Evolutionary conservation across 2,888 invertebrate genomes (phyloP).

Genomic region (Gymnosoma rotundatum): DNA sequence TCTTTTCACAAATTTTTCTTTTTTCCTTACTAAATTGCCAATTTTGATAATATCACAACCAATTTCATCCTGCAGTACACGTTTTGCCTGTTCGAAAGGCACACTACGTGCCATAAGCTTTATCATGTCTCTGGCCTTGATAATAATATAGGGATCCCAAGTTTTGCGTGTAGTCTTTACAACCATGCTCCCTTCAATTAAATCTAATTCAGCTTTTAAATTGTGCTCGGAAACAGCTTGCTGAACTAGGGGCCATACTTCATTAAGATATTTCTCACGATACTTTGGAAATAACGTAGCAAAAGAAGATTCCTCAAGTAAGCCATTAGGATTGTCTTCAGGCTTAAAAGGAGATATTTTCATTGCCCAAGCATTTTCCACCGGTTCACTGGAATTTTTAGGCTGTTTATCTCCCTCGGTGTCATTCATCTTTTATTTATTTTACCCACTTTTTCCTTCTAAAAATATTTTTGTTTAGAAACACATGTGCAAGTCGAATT

Average conservation of each 20-base stretch:
- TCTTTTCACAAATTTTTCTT: conserved; percentile 97
- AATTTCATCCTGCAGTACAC: conserved; percentile 93
- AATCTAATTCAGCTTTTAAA: conserved; percentile 93
- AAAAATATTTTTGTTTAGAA: not conserved
- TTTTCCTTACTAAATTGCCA: conserved; percentile 93
- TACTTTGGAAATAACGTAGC: conserved; percentile 98
- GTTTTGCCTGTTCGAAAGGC: conserved; percentile 96
- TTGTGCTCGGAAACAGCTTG: conserved; percentile 91
- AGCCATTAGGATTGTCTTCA: conserved; percentile 91
- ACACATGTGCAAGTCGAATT: conserved; percentile 41
- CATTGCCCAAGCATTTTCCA: conserved; percentile 93
- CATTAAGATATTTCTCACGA: conserved; percentile 95
- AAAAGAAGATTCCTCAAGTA: conserved; percentile 97
- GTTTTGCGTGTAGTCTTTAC: conserved; percentile 98
- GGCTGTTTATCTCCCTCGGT: conserved; percentile 73
- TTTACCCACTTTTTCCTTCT: not conserved
- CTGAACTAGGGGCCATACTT: conserved; percentile 97
- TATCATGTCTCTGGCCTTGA: conserved; percentile 98
- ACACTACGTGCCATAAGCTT: conserved; percentile 97
- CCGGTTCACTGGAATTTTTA: conserved; percentile 83
- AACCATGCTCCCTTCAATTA: conserved; percentile 96
- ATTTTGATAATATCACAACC: conserved; percentile 99
- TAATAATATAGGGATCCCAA: conserved; percentile 98
- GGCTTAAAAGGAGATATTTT: conserved; percentile 93
- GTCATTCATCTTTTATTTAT: conserved; percentile 75